Percentiles rank a stretch among this genome's conserved stretches.
These are phyloP conservation scores for Agriopis marginaria DNA, from an alignment of 2,888 invertebrate genomes.

Conservation along the genomic window DNA sequence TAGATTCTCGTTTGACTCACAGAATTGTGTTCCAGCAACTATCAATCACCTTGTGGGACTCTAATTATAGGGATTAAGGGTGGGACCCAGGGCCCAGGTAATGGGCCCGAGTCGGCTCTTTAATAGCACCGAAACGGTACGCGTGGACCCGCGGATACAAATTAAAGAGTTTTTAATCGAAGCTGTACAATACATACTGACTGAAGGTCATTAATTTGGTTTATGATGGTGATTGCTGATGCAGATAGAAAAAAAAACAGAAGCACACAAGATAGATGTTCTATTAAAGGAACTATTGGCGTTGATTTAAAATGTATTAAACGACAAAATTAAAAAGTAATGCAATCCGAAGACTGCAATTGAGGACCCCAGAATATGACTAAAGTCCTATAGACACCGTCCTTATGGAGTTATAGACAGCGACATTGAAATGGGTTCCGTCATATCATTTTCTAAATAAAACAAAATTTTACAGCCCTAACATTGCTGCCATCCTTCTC, in stretches of 20 bases:
- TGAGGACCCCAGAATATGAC: too few species aligned
- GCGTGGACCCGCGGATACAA: constrained; percentile 50
- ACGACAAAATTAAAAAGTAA: too few species aligned
- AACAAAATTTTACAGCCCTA: too few species aligned
- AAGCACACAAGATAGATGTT: neutral
- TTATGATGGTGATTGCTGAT: neutral
- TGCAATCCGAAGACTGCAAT: too few species aligned
- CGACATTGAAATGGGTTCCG: too few species aligned
- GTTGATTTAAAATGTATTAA: too few species aligned
- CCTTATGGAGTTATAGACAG: too few species aligned
- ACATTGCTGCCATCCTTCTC: too few species aligned
- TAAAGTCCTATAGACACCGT: too few species aligned
- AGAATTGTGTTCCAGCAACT: constrained; percentile 64
- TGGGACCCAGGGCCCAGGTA: constrained; percentile 69
- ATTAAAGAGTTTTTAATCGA: constrained; percentile 71
- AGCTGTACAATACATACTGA: constrained; percentile 34
- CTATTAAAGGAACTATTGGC: too few species aligned
- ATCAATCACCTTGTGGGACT: constrained; percentile 83
- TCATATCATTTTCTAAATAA: too few species aligned
- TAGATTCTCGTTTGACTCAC: constrained; percentile 75
- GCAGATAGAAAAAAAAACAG: neutral
- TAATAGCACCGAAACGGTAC: constrained; percentile 63
- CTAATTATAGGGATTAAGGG: constrained; percentile 84
- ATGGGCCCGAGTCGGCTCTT: constrained; percentile 64
- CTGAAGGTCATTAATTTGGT: constrained; percentile 37